Conservation (phyloP, 2,797 vertebrate genomes). For the Sebastiscus albofasciatus region DNA sequence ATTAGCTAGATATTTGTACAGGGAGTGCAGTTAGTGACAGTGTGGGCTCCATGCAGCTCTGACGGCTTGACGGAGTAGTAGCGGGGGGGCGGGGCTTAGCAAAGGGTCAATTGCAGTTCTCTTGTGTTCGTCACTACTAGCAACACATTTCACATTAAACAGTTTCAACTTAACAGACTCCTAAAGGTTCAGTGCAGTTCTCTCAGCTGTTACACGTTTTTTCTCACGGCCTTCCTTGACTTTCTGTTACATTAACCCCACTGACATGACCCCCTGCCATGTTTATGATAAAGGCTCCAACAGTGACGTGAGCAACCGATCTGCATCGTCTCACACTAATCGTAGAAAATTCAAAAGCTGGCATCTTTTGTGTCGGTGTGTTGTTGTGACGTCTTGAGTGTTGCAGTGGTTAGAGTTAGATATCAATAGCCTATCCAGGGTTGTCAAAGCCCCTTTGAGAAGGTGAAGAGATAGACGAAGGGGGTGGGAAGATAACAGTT, state of each 20-base stretch:
- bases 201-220: constrained; percentile 18
- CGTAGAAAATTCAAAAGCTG: neutral
- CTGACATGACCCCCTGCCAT: constrained; percentile 24
- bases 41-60: too few species aligned
- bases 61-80: too few species aligned
- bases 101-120: neutral
- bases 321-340: constrained; percentile 23
- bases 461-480: constrained; percentile 7
- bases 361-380: neutral
- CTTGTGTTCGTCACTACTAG: neutral
- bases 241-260: constrained; percentile 33
- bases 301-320: constrained; percentile 36
- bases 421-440: neutral
- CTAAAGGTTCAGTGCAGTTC: neutral
- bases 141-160: neutral
- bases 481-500: constrained; percentile 9
- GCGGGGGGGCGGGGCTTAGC: too few species aligned
- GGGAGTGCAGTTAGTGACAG: too few species aligned
- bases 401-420: neutral
- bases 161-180: neutral
- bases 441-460: neutral
- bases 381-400: neutral
- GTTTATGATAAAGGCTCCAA: constrained; percentile 41
- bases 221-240: constrained; percentile 32
- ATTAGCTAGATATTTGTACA: too few species aligned